Evolutionary conservation across 2,888 invertebrate genomes (phyloP), one percentile per base, ranked within the genome.

Genomic region (Eutolmus rufibarbis): DNA sequence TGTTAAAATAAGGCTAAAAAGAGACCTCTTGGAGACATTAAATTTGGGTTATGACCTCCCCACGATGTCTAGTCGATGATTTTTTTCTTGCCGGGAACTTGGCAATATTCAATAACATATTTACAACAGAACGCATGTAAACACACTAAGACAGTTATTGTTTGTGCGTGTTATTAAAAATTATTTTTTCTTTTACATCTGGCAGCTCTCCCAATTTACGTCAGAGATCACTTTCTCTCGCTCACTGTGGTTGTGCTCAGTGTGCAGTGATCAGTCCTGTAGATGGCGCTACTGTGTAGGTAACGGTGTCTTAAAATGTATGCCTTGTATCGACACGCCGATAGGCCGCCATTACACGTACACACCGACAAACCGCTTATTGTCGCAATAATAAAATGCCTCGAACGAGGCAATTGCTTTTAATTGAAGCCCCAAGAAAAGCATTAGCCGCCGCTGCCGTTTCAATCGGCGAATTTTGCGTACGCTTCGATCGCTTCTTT

Each of bases 391-490:
- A 81, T 81, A 81, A 81, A 81, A 31, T 56, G 82, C 74, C 46
- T 85, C 46, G 85, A 85, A 28, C 85, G 85, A 74, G 46, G 85
- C 46, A 85, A 85, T 85, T 85, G 74, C 74, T 74, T 74, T 85
- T 74, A 85, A 85, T 85, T 85, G 43, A 85, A 82, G 19, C 23
- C 46, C 46, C 28, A 51, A 74, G 46, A 74, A 84, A 85, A 31
- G 34, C 43, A 85, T 74, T 74, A 74, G 66, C 28, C 28, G 37
- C 74, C 28, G 23, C n/a, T 14, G 46, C 23, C 16, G 74, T 74
- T 84, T 84, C 19, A 23, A 66, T 84, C 34, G 74, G 74, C 31
- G 23, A 23, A 74, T 74, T 74, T 85, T 43, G 16, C 74, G 31
- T 74, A 34, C 23, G 43, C 23, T 74, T 85, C 74, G 85, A 81